Base-by-base conservation (phyloP, 2,888 invertebrate genomes). In the Idaea straminata region DNA sequence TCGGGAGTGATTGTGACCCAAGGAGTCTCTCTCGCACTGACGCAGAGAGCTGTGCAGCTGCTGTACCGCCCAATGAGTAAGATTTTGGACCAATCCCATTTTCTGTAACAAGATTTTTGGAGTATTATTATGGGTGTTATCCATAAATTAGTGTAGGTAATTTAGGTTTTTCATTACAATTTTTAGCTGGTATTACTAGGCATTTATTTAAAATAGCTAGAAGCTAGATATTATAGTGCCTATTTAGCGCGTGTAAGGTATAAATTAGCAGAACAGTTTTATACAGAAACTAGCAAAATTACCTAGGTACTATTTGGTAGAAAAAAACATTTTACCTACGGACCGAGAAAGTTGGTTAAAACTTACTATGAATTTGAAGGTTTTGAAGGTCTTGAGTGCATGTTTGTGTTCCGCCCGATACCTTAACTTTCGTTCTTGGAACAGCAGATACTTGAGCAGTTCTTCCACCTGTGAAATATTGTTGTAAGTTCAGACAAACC, bases 351-450 rank as follows among this genome's bases (percentile, higher is more conserved):
- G 62, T 67, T 66, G 36, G 57, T 61, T 59, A 34, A 34, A 57
- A 89, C 94, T 93, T 83, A 95, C 95, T 95, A 82, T 94, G 93
- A 74, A 94, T 95, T 85, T 95, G 95, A 57, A 96, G 90, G 80
- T 96, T 95, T 85, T 95, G 95, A 57, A 96, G 90, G 79, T 96
- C 96, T 77, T 96, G 96, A 57, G 96, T 96, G 78, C 97, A 96
- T 5, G 98, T 98, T 86, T 98, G 98, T 0, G 98, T 97, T 36
- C 98, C 98, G 15, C 97, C 97, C 5, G 97, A 97, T 35, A 97
- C 96, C 92, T 98, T 98, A 47, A 97, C 96, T 90, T 97, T 97
- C 0, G 97, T 96, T 77, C 97, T 94, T 7, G 97, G 97, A 59
- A 97, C 97, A 4, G 97, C 97, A 63, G 97, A 96, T 47, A 97